Evolutionary conservation across 1,140 invertebrate genomes (phyloP), one percentile per base, ranked within the genome.

Genomic region (Neuroterus valhalla): DNA sequence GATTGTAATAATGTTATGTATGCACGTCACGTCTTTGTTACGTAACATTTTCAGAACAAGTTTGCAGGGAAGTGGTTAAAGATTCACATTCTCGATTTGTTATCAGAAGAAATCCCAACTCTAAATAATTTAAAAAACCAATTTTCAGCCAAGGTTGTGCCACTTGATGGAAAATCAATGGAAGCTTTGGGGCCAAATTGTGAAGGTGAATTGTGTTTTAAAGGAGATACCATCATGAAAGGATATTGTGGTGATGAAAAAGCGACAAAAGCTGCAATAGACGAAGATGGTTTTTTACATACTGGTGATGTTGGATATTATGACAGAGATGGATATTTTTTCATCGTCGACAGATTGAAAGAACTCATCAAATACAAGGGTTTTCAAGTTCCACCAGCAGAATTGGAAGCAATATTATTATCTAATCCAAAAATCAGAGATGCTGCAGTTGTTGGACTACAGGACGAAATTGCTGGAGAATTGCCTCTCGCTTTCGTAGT

Each of bases 251-350:
- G 21, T 11, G 50, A 55, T 55, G 50, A 55, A 23, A 6, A 55
- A 55, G 50, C 50, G 2, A 55, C 50, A 3, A 6, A 21, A 55
- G 17, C 19, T 55, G 50, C 21, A 55, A 55, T 55, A 3, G 50
- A 55, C 6, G 5, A 55, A 11, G 48, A 48, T n/a, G 48, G 45
- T 52, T 70, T 69, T 45, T 21, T 69, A 21, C 46, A 46, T 26
- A 50, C 45, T 17, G 23, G 44, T 23, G 26, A 70, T 42, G 44
- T 50, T 70, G 45, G 45, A 31, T 50, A 48, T 55, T 55, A 55
- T 12, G 50, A 55, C 19, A 12, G 23, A 14, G 50, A 55, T 3
- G 50, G 50, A 8, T 23, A 21, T 55, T 55, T 55, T 23, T 55
- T 8, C 50, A 55, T 55, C 19, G 50, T 55, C 19, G 50, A 55